Conservation (phyloP, 2,113 vertebrate genomes). For the Choloepus hoffmanni region DNA sequence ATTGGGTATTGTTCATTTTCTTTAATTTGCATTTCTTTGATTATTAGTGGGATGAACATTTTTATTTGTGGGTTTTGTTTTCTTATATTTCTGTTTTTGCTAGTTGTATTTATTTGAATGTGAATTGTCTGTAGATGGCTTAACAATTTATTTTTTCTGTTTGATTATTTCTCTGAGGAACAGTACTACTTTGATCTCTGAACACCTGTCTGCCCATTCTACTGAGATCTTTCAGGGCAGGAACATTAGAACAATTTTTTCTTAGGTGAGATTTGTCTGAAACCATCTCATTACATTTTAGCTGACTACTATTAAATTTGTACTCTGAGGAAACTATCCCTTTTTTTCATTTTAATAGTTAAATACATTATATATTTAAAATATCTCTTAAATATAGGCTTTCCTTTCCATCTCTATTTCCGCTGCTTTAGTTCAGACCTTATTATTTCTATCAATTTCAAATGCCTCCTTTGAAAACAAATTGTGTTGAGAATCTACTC, state of each 20-base stretch:
- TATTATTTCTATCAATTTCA: not conserved
- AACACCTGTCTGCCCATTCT: slow-evolving; percentile 16
- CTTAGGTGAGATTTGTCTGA: slow-evolving; percentile 39
- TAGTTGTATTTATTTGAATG: slow-evolving; percentile 31
- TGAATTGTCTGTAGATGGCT: slow-evolving; percentile 1
- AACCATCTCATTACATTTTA: slow-evolving; percentile 24
- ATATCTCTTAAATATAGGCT: not conserved
- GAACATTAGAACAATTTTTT: not conserved
- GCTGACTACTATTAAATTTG: not conserved
- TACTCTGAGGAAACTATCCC: not conserved
- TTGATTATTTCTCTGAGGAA: not conserved
- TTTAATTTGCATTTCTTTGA: slow-evolving; percentile 44
- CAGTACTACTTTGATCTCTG: not conserved
- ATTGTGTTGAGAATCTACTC: not conserved
- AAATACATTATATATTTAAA: not conserved
- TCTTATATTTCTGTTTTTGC: not conserved
- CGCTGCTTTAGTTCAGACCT: not conserved
- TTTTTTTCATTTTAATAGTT: not conserved
- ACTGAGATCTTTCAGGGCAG: slow-evolving; percentile 17
- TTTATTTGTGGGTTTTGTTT: slow-evolving; percentile 20
- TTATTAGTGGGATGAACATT: not conserved
- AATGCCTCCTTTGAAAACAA: not conserved
- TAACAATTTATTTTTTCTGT: slow-evolving; percentile 29
- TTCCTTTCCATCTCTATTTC: not conserved
- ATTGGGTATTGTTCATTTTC: not conserved